A percentile compares a stretch with the other conserved stretches of the same genome.
Conservation (phyloP, 2,888 invertebrate species). For the Drosophila pseudotakahashii region DNA sequence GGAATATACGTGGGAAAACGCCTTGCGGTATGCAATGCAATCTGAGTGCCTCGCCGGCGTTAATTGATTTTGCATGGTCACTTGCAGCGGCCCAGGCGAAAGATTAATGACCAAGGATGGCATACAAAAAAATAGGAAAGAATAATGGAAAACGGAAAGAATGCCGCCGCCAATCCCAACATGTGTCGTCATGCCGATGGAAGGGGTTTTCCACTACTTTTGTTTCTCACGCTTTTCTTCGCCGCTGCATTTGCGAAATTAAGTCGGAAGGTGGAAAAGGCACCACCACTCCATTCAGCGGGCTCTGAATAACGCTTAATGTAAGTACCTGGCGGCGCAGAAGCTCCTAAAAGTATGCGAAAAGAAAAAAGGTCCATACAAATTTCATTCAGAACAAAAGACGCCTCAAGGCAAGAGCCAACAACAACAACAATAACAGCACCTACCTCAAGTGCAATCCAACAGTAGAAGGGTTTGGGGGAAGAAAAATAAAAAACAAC, state of each 20-base stretch:
- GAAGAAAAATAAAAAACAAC: background rate
- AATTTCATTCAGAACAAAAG: conserved; percentile 58
- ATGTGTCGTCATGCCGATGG: conserved; percentile 33
- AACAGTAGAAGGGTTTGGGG: conserved; percentile 33
- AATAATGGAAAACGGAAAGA: background rate
- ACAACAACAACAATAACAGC: conserved; percentile 19
- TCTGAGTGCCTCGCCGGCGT: conserved; percentile 44
- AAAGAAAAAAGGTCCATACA: conserved; percentile 53
- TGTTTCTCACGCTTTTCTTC: conserved; percentile 22
- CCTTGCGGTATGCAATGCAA: conserved; percentile 46
- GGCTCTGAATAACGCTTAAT: conserved; percentile 60
- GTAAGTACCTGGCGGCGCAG: conserved; percentile 43
- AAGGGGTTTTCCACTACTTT: background rate
- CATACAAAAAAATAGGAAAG: background rate
- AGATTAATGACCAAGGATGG: conserved; percentile 37
- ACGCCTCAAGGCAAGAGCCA: conserved; percentile 29
- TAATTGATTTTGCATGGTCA: conserved; percentile 68
- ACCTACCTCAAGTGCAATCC: conserved; percentile 58
- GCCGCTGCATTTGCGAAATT: conserved; percentile 62
- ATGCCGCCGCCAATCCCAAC: conserved; percentile 13
- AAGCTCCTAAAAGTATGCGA: conserved; percentile 43
- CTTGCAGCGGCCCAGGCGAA: conserved; percentile 39
- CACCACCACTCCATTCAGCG: conserved; percentile 41
- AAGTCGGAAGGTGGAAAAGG: conserved; percentile 49
- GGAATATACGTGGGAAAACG: conserved; percentile 4